Percentiles rank a stretch among this genome's conserved stretches.
Evolutionary conservation across 2,888 invertebrate species (phyloP).

Genomic region (Drosophila multiciliata): DNA sequence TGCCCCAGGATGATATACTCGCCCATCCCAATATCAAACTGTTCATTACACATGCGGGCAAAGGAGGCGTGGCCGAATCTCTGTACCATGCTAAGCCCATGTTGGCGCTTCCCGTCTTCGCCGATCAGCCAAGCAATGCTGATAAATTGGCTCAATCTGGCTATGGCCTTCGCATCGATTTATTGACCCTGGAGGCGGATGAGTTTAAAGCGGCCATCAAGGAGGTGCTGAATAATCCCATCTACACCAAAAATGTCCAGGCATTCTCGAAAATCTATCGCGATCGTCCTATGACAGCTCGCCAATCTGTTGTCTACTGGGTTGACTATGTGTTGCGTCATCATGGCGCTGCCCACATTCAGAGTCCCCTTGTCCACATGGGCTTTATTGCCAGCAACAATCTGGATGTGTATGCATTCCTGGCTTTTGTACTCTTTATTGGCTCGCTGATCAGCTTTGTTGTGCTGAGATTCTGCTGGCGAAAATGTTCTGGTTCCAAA

Average conservation of each 20-base stretch:
- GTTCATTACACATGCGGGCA: constrained; percentile 89
- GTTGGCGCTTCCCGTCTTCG: constrained; percentile 82
- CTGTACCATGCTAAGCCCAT: constrained; percentile 87
- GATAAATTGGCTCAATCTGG: constrained; percentile 66
- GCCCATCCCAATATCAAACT: constrained; percentile 87
- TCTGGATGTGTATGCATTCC: constrained; percentile 84
- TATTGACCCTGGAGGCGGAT: constrained; percentile 55
- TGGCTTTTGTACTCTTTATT: constrained; percentile 45
- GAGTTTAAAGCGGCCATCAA: constrained; percentile 57
- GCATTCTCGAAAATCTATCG: constrained; percentile 85
- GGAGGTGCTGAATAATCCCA: constrained; percentile 76
- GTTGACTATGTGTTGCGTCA: constrained; percentile 87
- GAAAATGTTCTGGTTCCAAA: constrained; percentile 51
- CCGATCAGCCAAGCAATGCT: constrained; percentile 81
- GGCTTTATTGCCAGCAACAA: constrained; percentile 85
- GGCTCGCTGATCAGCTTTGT: constrained; percentile 34
- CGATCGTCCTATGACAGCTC: constrained; percentile 86
- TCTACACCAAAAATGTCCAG: constrained; percentile 79
- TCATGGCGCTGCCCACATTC: constrained; percentile 86
- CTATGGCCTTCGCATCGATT: constrained; percentile 73
- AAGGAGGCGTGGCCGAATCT: constrained; percentile 88
- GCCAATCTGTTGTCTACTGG: constrained; percentile 87
- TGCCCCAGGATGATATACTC: constrained; percentile 89
- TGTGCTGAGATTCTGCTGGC: constrained; percentile 53
- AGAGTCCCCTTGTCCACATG: constrained; percentile 86